Evolutionary conservation across 1,140 invertebrate genomes (phyloP).

Genomic region (Bombus picipes): DNA sequence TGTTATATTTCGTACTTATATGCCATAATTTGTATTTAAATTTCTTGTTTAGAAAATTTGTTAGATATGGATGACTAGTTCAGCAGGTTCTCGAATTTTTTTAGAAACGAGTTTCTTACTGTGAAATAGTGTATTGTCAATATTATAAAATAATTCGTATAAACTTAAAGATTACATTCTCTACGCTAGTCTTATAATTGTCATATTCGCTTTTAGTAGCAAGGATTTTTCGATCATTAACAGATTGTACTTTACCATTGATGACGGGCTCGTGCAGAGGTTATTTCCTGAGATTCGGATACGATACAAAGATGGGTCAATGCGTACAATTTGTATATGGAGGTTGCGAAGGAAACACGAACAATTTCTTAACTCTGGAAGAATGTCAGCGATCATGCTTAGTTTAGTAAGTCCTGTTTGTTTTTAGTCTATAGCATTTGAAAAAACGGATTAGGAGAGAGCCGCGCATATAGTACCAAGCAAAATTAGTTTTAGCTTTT

Average conservation of each 20-base stretch:
- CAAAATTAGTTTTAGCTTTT: too few species aligned
- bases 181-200: background rate
- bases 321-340: conserved; percentile 51
- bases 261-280: conserved; percentile 24
- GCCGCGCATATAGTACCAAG: too few species aligned
- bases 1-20: background rate
- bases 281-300: conserved; percentile 16
- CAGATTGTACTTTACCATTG: conserved; percentile 22
- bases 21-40: background rate
- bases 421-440: too few species aligned
- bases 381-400: conserved; percentile 2
- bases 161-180: background rate
- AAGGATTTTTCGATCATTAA: background rate
- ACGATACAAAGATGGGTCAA: background rate
- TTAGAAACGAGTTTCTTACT: background rate
- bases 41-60: background rate
- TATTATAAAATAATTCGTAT: background rate
- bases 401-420: too few species aligned
- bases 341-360: conserved; percentile 45
- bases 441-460: too few species aligned
- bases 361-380: conserved; percentile 43
- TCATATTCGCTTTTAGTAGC: background rate
- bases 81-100: background rate
- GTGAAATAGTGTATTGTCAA: background rate
- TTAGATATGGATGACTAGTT: background rate